phyloP scores from a whole-genome alignment of 1,140 invertebrate genomes.

The Nomia melanderi region DNA sequence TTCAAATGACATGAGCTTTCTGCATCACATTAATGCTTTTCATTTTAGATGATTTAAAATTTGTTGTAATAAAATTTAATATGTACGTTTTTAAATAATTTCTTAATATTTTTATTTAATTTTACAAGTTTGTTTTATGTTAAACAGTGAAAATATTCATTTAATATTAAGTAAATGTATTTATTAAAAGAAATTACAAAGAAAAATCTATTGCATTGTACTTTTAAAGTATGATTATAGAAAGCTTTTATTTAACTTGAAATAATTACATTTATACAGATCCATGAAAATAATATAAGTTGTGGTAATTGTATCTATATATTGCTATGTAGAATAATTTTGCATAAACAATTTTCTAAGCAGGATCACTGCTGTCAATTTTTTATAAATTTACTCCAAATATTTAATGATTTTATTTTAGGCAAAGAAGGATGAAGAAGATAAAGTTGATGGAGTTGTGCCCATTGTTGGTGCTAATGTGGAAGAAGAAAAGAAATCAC shows the following conservation, averaged over 20 bases:
- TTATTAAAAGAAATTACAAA: not conserved
- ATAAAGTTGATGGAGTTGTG: constrained; percentile 82
- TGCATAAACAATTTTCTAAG: not conserved
- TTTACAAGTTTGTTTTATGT: no score
- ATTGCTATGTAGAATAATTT: constrained; percentile 4
- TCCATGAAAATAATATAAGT: not conserved
- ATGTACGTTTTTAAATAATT: not conserved
- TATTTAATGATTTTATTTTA: constrained; percentile 65
- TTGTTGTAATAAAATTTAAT: not conserved
- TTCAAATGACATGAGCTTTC: not conserved
- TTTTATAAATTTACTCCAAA: constrained; percentile 10
- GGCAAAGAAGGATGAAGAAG: constrained; percentile 82
- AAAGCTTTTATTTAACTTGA: not conserved
- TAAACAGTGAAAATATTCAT: no score
- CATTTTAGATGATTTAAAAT: not conserved
- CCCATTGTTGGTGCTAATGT: constrained; percentile 81
- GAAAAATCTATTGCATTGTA: not conserved
- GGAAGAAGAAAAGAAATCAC: constrained; percentile 82
- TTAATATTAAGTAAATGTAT: no score
- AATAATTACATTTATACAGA: not conserved
- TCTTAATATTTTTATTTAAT: not conserved
- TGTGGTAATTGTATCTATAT: not conserved
- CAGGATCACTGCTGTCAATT: not conserved
- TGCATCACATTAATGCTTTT: not conserved
- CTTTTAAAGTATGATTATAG: not conserved